Percentiles rank a stretch among this genome's conserved stretches.
These are phyloP conservation scores for Drosophila quinaria DNA, from an alignment of 2,888 invertebrate species.

Conservation along the genomic window DNA sequence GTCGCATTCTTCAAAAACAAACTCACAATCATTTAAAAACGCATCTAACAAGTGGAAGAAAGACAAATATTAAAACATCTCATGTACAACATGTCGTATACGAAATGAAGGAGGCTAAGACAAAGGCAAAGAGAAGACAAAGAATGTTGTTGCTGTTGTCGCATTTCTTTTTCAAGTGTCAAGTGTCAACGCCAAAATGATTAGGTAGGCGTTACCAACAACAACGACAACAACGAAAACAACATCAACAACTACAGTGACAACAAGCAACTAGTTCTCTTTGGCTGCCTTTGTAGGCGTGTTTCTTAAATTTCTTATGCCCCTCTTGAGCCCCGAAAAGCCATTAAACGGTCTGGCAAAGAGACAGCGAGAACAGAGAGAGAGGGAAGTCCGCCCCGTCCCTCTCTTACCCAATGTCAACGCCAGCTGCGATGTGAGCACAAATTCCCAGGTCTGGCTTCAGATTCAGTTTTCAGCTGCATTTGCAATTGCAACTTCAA, in stretches of 20 bases:
- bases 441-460: slow-evolving; percentile 27
- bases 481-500: slow-evolving; percentile 14
- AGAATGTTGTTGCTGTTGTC: slow-evolving; percentile 23
- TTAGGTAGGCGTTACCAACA: slow-evolving; percentile 74
- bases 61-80: slow-evolving; percentile 48
- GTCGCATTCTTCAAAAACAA: slow-evolving; percentile 55
- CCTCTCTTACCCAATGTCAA: slow-evolving; percentile 52
- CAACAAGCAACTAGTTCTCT: slow-evolving; percentile 46
- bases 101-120: slow-evolving; percentile 32
- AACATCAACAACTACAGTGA: slow-evolving; percentile 21
- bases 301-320: slow-evolving; percentile 43
- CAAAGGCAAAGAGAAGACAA: slow-evolving; percentile 5
- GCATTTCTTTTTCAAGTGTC: slow-evolving; percentile 72
- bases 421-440: slow-evolving; percentile 58
- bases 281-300: slow-evolving; percentile 50
- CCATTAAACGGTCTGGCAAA: slow-evolving; percentile 47
- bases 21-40: slow-evolving; percentile 21
- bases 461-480: slow-evolving; percentile 16
- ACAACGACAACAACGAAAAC: slow-evolving; percentile 37
- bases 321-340: slow-evolving; percentile 52
- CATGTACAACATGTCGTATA: slow-evolving; percentile 60
- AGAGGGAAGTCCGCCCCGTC: background rate
- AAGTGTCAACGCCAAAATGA: slow-evolving; percentile 78
- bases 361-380: slow-evolving; percentile 8
- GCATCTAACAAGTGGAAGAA: slow-evolving; percentile 55